Conservation (phyloP, 92 coral and sea anemone species). For the Galaxea fascicularis region DNA sequence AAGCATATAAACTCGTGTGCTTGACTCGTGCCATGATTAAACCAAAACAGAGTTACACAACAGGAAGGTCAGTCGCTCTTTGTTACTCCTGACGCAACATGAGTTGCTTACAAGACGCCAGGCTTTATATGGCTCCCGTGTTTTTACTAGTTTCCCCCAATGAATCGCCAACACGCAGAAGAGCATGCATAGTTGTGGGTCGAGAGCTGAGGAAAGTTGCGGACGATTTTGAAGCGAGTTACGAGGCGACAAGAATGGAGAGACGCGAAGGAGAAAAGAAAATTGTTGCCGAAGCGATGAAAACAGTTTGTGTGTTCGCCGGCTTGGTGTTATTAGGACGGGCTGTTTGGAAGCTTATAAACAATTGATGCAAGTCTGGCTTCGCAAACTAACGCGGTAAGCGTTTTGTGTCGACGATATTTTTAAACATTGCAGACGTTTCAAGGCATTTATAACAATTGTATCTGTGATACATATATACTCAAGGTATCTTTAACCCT, state of each 20-base stretch:
- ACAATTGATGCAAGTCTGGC: slow-evolving; percentile 1
- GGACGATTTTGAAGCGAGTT: slow-evolving; percentile 27
- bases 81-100: neutral
- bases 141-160: slow-evolving; percentile 16
- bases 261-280: neutral
- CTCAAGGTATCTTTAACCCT: slow-evolving; percentile 12
- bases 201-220: slow-evolving; percentile 27
- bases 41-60: neutral
- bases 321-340: slow-evolving; percentile 34
- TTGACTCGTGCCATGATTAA: slow-evolving; percentile 23
- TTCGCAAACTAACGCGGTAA: slow-evolving; percentile 21
- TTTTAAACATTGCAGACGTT: neutral
- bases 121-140: slow-evolving; percentile 26
- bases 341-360: slow-evolving; percentile 30
- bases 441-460: neutral
- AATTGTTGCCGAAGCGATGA: slow-evolving; percentile 19
- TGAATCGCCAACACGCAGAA: slow-evolving; percentile 32
- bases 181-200: slow-evolving; percentile 38
- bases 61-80: neutral
- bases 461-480: slow-evolving; percentile 5
- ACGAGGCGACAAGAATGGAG: slow-evolving; percentile 5
- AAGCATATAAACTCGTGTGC: slow-evolving; percentile 41
- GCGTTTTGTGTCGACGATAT: slow-evolving; percentile 14
- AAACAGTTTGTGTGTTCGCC: slow-evolving; percentile 16
- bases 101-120: neutral